Evolutionary conservation across 2,797 vertebrate species (phyloP).

Genomic region (Limosa lapponica): DNA sequence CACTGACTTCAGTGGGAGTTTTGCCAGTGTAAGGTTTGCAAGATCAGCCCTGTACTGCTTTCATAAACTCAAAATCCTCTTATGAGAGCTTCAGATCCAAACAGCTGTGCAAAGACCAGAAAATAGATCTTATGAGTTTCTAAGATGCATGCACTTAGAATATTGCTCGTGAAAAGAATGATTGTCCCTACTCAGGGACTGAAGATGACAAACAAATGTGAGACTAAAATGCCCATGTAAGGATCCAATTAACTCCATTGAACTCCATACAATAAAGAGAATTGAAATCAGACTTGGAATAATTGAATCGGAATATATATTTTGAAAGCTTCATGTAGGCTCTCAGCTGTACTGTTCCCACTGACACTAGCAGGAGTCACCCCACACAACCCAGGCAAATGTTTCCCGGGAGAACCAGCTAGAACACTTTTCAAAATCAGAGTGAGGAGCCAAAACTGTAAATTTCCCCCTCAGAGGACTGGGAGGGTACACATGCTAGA

Average conservation of each 20-base stretch:
- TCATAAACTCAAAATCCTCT: slow-evolving; percentile 57
- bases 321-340: slow-evolving; percentile 26
- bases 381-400: background rate
- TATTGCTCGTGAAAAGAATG: slow-evolving; percentile 11
- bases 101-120: slow-evolving; percentile 2
- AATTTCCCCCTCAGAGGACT: background rate
- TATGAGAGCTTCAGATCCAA: background rate
- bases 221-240: background rate
- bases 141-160: background rate
- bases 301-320: background rate
- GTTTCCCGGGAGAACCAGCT: background rate
- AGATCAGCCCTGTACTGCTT: background rate
- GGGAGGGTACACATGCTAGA: background rate
- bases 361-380: background rate
- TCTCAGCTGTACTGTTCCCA: background rate
- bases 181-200: background rate
- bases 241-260: background rate
- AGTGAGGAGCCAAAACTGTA: background rate
- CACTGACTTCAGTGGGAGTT: background rate
- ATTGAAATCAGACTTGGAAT: slow-evolving; percentile 7
- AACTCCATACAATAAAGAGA: background rate
- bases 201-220: background rate
- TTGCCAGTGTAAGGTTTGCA: slow-evolving; percentile 26
- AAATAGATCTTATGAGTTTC: background rate
- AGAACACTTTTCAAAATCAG: background rate